Evolutionary conservation across 2,113 vertebrate species (phyloP), one percentile per base, ranked within the genome.

Genomic region (Amphiprion percula): DNA sequence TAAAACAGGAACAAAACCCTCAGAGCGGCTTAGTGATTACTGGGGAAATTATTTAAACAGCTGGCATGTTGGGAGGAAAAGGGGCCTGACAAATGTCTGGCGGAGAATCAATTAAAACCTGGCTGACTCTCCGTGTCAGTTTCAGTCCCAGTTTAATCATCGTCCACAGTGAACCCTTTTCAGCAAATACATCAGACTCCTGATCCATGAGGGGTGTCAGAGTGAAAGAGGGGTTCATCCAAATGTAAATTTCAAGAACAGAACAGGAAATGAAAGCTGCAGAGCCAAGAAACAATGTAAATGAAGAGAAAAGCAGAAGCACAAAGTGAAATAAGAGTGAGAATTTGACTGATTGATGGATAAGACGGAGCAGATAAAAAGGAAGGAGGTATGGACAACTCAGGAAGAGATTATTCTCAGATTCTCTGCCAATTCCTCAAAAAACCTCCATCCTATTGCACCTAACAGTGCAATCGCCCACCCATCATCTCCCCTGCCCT

Each of bases 61-160:
- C 73, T 56, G 87, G 61, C 83, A 81, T 86, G 88, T 83, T 62
- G 62, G 72, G 55, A 62, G 53, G 63, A 69, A 78, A 52, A 60
- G 12, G 49, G 37, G 47, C 50, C 54, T 79, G 70, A 68, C 50
- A 76, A 62, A 68, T 19, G 75, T 58, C 74, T 81, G 33, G 47
- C 75, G 79, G 83, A 90, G 88, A 87, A 90, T 88, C 74, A 87
- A 81, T 88, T 79, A 79, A 85, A 85, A 76, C 71, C 64, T 50
- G 59, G 55, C 70, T 39, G 56, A 55, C 62, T 82, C 69, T 74
- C 44, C 14, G 72, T 61, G 71, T 88, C 88, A 74, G 46, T 91
- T 88, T 87, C 30, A 30, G 30, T 30, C 30, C 30, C 50, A 86
- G 47, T 84, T 65, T 80, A 80, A 88, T 87, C 79, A 79, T 4